A percentile compares a stretch with the other conserved stretches of the same genome.
Evolutionary conservation across 2,797 vertebrate genomes (phyloP).

Genomic region (Acrocephalus scirpaceus): DNA sequence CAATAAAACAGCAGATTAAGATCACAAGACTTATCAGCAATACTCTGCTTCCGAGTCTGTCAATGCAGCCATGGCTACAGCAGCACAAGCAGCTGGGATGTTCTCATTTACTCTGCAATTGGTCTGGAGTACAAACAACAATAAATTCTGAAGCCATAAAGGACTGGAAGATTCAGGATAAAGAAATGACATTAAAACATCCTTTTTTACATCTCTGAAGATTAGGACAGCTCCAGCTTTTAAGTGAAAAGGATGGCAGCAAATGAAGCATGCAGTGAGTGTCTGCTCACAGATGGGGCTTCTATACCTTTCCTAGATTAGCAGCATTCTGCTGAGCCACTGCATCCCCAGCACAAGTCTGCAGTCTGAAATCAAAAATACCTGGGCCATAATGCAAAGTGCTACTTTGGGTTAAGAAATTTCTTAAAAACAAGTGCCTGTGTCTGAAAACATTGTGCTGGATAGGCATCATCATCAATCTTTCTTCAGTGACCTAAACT

Average conservation of each 20-base stretch:
- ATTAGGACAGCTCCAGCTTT: neutral
- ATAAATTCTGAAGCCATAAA: neutral
- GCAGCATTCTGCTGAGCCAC: neutral
- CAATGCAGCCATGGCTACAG: accelerated
- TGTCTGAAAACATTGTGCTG: neutral
- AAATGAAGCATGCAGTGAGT: neutral
- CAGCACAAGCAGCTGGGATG: neutral
- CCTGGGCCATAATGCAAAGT: neutral
- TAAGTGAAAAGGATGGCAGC: neutral
- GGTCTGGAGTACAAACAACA: neutral
- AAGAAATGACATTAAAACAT: neutral
- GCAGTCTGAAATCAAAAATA: neutral
- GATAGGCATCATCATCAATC: neutral
- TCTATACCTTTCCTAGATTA: neutral
- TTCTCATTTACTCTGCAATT: neutral
- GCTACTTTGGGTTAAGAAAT: neutral
- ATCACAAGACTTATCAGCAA: neutral
- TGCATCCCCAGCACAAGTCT: neutral
- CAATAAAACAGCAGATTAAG: neutral
- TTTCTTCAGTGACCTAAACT: neutral
- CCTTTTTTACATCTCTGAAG: neutral
- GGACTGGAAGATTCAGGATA: neutral
- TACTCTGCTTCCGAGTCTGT: accelerated
- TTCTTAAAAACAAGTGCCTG: neutral
- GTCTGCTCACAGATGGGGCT: neutral